phyloP scores from a whole-genome alignment of 2,888 invertebrate species.

The Gibbula magus region DNA sequence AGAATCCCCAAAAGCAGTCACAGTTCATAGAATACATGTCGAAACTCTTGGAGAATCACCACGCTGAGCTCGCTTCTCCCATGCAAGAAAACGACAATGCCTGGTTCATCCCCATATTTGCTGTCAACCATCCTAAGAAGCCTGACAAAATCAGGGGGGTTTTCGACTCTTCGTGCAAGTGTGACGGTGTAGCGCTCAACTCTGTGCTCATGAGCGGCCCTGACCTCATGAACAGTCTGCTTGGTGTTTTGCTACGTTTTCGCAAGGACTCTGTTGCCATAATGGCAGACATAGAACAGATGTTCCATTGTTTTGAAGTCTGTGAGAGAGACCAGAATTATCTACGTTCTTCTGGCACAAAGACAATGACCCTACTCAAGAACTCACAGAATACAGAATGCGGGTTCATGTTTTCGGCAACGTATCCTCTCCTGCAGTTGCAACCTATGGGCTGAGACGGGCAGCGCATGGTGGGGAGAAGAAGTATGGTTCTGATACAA shows the following conservation, averaged over 20 bases:
- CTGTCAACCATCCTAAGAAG: constrained; percentile 41
- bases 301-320: constrained; percentile 44
- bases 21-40: constrained; percentile 34
- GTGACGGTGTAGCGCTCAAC: constrained; percentile 34
- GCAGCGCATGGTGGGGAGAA: constrained; percentile 19
- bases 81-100: background rate
- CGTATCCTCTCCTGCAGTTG: constrained; percentile 46
- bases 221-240: constrained; percentile 41
- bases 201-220: constrained; percentile 34
- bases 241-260: constrained; percentile 43
- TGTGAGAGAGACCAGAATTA: constrained; percentile 38
- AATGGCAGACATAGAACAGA: constrained; percentile 42
- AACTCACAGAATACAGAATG: constrained; percentile 45
- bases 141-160: constrained; percentile 35
- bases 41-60: constrained; percentile 27
- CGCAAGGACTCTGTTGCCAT: constrained; percentile 34
- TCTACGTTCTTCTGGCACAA: constrained; percentile 48
- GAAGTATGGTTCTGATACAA: constrained; percentile 30
- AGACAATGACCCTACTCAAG: constrained; percentile 35
- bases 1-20: constrained; percentile 1
- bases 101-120: constrained; percentile 44
- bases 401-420: constrained; percentile 51
- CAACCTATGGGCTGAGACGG: constrained; percentile 38
- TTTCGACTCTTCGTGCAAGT: constrained; percentile 40
- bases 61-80: constrained; percentile 42